Conservation (phyloP, 2,888 invertebrate species). For the Latrodectus hesperus region DNA sequence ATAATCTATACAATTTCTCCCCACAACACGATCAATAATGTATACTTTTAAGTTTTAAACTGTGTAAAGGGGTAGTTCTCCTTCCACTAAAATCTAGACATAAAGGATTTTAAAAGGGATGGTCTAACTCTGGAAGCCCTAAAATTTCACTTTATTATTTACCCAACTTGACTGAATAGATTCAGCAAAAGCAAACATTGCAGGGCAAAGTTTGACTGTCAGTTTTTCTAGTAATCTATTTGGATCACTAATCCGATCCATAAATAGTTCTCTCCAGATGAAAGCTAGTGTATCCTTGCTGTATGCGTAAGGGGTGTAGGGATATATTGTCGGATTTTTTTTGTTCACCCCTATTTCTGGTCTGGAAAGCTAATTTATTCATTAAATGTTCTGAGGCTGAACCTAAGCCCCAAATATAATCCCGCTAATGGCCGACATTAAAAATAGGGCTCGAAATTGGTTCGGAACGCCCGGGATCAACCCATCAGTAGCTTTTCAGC, state of each 20-base stretch:
- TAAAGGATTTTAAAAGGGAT: constrained; percentile 64
- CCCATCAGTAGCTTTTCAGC: constrained; percentile 6
- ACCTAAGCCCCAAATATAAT: constrained; percentile 63
- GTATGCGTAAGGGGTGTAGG: neutral
- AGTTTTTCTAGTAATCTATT: constrained; percentile 36
- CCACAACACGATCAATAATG: constrained; percentile 3
- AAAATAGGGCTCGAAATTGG: constrained; percentile 52
- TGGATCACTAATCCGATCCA: constrained; percentile 47
- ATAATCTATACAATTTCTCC: constrained; percentile 36
- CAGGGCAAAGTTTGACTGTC: constrained; percentile 28
- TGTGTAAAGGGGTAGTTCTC: constrained; percentile 55
- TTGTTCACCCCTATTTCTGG: neutral
- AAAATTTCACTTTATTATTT: constrained; percentile 49
- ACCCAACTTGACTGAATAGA: constrained; percentile 28
- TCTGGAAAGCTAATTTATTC: constrained; percentile 62
- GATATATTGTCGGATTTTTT: constrained; percentile 9
- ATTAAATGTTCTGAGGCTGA: constrained; percentile 59
- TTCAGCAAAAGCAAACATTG: constrained; percentile 14
- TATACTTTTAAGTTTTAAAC: constrained; percentile 43
- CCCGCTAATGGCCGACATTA: constrained; percentile 66
- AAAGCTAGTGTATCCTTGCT: constrained; percentile 36
- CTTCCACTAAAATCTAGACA: constrained; percentile 43
- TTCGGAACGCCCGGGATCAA: constrained; percentile 29
- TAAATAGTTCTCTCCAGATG: constrained; percentile 58
- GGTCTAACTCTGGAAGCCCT: constrained; percentile 14